Conservation (phyloP, 2,888 invertebrate species). For the Pachydiplax longipennis region DNA sequence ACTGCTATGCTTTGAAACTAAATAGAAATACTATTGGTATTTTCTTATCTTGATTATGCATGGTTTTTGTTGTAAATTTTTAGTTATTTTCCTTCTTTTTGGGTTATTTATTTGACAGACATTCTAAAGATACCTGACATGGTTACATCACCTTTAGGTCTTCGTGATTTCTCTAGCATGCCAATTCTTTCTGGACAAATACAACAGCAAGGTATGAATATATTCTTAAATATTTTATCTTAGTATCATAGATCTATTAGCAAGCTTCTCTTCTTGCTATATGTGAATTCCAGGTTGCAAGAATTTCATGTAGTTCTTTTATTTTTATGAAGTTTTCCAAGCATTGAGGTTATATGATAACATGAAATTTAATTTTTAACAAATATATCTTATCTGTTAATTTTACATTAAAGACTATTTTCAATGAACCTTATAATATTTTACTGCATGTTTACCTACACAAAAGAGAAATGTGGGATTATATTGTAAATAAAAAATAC, state of each 20-base stretch:
- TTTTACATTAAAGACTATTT: too few species aligned
- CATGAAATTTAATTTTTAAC: too few species aligned
- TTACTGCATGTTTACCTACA: too few species aligned
- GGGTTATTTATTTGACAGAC: conserved; percentile 42
- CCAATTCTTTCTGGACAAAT: conserved; percentile 49
- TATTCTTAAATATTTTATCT: neutral
- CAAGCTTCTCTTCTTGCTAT: too few species aligned
- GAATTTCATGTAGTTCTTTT: too few species aligned
- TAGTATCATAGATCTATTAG: neutral
- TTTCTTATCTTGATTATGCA: neutral
- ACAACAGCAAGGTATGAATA: neutral
- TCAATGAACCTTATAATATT: too few species aligned
- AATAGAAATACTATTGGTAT: neutral
- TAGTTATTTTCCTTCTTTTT: neutral
- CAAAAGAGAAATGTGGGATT: too few species aligned
- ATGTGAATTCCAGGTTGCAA: too few species aligned
- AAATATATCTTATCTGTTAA: too few species aligned
- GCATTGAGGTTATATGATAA: too few species aligned
- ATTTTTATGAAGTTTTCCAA: too few species aligned
- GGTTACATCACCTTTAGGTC: conserved; percentile 50
- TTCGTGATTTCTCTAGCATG: conserved; percentile 49
- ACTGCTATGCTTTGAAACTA: neutral
- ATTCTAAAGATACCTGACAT: conserved; percentile 49
- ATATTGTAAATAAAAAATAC: too few species aligned
- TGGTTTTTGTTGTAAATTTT: neutral